Evolutionary conservation across 2,888 invertebrate genomes (phyloP), one percentile per base, ranked within the genome.

Genomic region (Melanotus villosus): DNA sequence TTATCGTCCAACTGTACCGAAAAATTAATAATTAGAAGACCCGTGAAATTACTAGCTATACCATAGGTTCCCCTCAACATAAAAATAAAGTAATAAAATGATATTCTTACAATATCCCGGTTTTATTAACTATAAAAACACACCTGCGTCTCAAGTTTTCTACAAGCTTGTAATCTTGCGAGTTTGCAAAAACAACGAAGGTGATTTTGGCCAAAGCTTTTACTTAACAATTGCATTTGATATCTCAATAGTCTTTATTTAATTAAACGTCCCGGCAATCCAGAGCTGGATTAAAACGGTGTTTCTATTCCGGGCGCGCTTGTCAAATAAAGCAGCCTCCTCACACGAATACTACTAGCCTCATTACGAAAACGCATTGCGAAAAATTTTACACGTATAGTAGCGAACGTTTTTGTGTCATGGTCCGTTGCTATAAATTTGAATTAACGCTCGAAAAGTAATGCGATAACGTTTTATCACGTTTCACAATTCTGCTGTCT

Each of bases 351-450:
- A 47, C 47, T 23, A 47, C 12, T 12, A 23, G 47, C 47, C 47
- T 47, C 21, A 47, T 47, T 47, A 47, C 47, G 47, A 47, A 47
- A 47, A 23, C 47, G 47, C 47, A 47, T 47, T 47, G 47, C 47
- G 47, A 47, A 47, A 47, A 47, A 23, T 47, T 19, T 43, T 9
- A 26, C 47, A 26, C 47, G 21, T 21, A 47, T 23, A 47, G 12
- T 47, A 21, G 12, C 14, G 12, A 14, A 10, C 18, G 12, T 21
- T 47, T 47, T 47, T 23, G 47, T 47, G 47, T 47, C 47, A 47
- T 10, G 47, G 47, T 9, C 47, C 23, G 10, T 3, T 4, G 23
- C 26, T 12, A 23, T 47, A 23, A 23, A 47, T 47, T 47, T 23
- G 21, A 47, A 47, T 47, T 47, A 47, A 47, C 47, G 23, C 23